Evolutionary conservation across 1,140 invertebrate species (phyloP).

Genomic region (Frieseomelitta varia): DNA sequence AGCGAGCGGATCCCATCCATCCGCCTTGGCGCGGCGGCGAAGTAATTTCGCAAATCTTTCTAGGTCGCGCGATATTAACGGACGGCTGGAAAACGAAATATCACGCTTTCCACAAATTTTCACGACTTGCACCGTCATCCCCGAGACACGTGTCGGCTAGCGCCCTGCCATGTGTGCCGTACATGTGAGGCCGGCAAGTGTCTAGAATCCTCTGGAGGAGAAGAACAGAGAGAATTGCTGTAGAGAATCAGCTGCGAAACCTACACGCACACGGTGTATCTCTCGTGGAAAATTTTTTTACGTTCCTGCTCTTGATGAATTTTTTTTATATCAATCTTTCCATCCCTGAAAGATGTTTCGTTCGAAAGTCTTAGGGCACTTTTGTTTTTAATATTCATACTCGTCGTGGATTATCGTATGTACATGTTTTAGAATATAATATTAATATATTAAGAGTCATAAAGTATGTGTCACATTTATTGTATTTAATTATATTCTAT

Average conservation of each 20-base stretch:
- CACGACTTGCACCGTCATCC: slow-evolving; percentile 51
- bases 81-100: slow-evolving; percentile 43
- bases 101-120: slow-evolving; percentile 38
- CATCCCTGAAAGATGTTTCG: no score
- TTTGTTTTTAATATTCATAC: no score
- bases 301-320: no score
- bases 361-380: no score
- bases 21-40: background rate
- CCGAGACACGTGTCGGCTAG: slow-evolving; percentile 45
- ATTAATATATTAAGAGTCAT: no score
- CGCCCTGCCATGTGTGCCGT: background rate
- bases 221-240: background rate
- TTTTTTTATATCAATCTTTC: no score
- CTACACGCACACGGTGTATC: background rate
- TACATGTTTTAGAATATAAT: no score
- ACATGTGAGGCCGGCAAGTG: slow-evolving; percentile 4
- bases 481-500: no score
- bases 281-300: background rate
- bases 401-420: no score
- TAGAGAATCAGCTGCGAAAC: background rate
- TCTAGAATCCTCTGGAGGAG: background rate
- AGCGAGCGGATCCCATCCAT: slow-evolving; percentile 4
- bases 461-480: no score
- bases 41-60: slow-evolving; percentile 56
- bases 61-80: slow-evolving; percentile 41